phyloP scores from a whole-genome alignment of 2,888 invertebrate genomes.

The Trissolcus japonicus region DNA sequence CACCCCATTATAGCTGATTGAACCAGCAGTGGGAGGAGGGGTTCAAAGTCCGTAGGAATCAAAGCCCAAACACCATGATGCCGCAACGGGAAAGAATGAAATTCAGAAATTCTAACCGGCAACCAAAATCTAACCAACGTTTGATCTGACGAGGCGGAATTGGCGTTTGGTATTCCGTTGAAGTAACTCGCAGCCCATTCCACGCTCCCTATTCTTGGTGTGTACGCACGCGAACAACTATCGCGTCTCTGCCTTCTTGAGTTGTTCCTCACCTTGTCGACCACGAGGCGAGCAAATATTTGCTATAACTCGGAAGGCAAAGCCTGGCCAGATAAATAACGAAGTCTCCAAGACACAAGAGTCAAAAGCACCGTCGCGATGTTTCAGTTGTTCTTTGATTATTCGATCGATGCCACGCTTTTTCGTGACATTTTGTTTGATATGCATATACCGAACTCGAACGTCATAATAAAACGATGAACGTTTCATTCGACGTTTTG shows the following conservation, averaged over 20 bases:
- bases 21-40: constrained; percentile 9
- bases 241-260: constrained; percentile 63
- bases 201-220: constrained; percentile 63
- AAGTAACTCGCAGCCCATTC: constrained; percentile 63
- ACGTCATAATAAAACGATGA: constrained; percentile 3
- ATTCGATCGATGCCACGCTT: constrained; percentile 52
- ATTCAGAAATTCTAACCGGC: constrained; percentile 62
- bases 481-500: constrained; percentile 9
- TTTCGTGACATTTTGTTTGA: constrained; percentile 50
- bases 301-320: constrained; percentile 66
- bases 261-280: constrained; percentile 64
- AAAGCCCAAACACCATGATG: constrained; percentile 44
- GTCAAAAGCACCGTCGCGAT: constrained; percentile 56
- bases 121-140: constrained; percentile 64
- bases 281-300: constrained; percentile 70
- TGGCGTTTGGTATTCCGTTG: constrained; percentile 70
- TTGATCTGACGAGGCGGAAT: constrained; percentile 67
- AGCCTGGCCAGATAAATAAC: constrained; percentile 64
- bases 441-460: constrained; percentile 31
- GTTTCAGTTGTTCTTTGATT: constrained; percentile 58
- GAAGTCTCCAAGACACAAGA: constrained; percentile 61
- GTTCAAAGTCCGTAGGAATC: constrained; percentile 30
- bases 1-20: constrained; percentile 46
- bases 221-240: constrained; percentile 67
- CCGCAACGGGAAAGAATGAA: constrained; percentile 54